Base-by-base conservation (phyloP, 2,888 invertebrate species). In the Drosophila tanythrix region DNA sequence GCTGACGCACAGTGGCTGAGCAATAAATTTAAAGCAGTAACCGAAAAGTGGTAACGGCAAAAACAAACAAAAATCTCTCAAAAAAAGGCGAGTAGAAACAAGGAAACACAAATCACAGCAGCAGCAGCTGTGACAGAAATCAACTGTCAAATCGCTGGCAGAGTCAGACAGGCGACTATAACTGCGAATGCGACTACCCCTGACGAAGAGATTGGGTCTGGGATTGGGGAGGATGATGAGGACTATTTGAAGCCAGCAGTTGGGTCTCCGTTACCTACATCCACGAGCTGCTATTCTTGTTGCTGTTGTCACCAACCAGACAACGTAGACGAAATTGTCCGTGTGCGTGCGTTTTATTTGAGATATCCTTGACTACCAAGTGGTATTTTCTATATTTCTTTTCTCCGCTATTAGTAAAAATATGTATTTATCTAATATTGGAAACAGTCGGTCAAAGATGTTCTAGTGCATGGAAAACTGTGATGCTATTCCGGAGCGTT, bases 81-180 rank as follows among this genome's bases (percentile, higher is more conserved):
- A 43, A 35, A n/a, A 33, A 38, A 58, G 15, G 13, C 10, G 61
- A 69, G 58, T 25, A 64, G 40, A 33, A 56, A 58, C 57, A 61
- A 46, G 35, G 56, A 63, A 62, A 74, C 81, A 78, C 88, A 84
- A 89, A 87, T 87, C 83, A 87, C 82, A 79, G 79, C 83, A 70
- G 73, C 25, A 21, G 48, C 77, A 89, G 88, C 83, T 84, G 83
- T 82, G 88, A 84, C 88, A 84, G 88, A 84, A 84, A 89, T 89
- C 89, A 84, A 87, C 88, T 89, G 85, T 70, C 89, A 84, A 82
- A 82, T 75, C 73, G 70, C 64, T 87, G 85, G 70, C 74, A 68
- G 74, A 87, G 60, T 71, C 73, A 65, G 58, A 68, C 67, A 78
- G 63, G 52, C 79, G 69, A 67, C 67, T 59, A 57, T 52, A 70